A percentile compares a stretch with the other conserved stretches of the same genome.
These are phyloP conservation scores for Aldrovandia affinis DNA, from an alignment of 2,797 vertebrate species.

Conservation along the genomic window DNA sequence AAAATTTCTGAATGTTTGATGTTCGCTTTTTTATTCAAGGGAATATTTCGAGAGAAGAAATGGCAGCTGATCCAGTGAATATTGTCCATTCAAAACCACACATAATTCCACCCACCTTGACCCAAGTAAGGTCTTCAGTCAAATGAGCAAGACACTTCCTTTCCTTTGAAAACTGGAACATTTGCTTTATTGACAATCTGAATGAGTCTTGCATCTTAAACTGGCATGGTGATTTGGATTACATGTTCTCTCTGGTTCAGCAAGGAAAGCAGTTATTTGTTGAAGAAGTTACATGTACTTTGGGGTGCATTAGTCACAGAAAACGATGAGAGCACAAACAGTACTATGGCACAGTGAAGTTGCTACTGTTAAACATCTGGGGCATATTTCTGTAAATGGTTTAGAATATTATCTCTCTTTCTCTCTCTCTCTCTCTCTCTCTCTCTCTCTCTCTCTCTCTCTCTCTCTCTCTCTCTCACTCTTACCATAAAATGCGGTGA, in stretches of 20 bases:
- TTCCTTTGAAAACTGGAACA: background rate
- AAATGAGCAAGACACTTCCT: background rate
- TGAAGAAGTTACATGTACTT: background rate
- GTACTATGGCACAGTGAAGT: background rate
- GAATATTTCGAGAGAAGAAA: background rate
- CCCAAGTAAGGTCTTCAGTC: conserved; percentile 3
- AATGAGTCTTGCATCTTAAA: background rate
- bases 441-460: conserved; percentile 46
- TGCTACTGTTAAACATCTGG: background rate
- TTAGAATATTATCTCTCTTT: no score
- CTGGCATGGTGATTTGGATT: background rate
- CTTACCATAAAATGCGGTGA: background rate
- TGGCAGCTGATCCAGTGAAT: background rate
- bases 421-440: no score
- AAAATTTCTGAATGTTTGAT: background rate
- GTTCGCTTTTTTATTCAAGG: no score
- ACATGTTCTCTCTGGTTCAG: background rate
- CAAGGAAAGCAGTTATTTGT: background rate
- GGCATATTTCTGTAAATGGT: no score
- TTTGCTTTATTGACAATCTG: background rate
- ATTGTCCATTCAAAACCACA: background rate
- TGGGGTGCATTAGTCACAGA: background rate
- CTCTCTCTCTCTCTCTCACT: conserved; percentile 26
- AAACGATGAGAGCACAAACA: background rate
- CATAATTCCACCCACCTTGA: conserved; percentile 7